These are phyloP conservation scores for Pogonognathellus flavescens DNA, from an alignment of 1,140 invertebrate genomes.

Conservation along the genomic window DNA sequence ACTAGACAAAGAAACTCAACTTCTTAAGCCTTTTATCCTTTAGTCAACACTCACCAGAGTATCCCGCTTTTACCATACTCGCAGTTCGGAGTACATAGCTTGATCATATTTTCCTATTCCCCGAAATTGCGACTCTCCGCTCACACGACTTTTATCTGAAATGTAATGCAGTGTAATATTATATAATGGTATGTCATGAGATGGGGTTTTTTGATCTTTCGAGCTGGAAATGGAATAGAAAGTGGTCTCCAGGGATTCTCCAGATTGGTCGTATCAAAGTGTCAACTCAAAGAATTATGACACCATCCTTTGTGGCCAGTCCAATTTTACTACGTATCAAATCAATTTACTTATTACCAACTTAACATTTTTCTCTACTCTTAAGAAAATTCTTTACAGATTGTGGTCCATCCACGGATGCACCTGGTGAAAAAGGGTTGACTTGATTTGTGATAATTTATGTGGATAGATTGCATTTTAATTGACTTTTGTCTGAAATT, in stretches of 20 bases:
- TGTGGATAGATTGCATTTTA: no score
- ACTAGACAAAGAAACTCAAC: slow-evolving; percentile 15
- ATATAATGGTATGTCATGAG: slow-evolving; percentile 43
- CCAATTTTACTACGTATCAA: no score
- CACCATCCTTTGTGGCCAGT: no score
- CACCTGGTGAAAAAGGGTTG: no score
- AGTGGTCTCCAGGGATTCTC: slow-evolving; percentile 22
- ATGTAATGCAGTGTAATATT: slow-evolving; percentile 43
- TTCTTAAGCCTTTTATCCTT: slow-evolving; percentile 41
- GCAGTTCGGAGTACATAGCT: neutral
- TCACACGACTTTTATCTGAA: slow-evolving; percentile 30
- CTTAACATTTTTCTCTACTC: no score
- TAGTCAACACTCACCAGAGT: neutral
- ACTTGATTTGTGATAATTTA: no score
- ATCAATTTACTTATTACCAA: no score
- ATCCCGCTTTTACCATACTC: neutral
- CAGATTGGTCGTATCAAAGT: slow-evolving; percentile 30
- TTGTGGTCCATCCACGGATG: no score
- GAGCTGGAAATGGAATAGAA: slow-evolving; percentile 33
- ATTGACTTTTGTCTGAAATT: no score
- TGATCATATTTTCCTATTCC: neutral
- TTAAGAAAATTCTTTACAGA: no score
- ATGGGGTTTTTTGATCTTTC: slow-evolving; percentile 24
- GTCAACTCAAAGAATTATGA: slow-evolving; percentile 18
- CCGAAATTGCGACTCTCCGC: neutral